Base-by-base conservation (phyloP, 2,888 invertebrate species). In the Napeogenes sylphis region DNA sequence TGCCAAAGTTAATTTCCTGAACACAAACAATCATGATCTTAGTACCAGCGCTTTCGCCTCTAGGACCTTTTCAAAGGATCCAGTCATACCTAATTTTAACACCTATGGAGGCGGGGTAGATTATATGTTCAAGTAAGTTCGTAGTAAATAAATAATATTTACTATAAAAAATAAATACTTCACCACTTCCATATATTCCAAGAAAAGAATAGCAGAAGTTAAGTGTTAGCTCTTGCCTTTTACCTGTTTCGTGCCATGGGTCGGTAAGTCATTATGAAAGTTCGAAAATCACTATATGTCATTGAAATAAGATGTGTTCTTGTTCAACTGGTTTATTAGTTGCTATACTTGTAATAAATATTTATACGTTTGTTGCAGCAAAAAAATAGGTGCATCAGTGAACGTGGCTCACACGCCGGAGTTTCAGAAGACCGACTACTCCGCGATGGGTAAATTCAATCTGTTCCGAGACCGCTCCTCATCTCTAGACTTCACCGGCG, bases 41-140 rank as follows among this genome's bases (percentile, higher is more conserved):
- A 66, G 69, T 21, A 79, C 74, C 4, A 75, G 73, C 56, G 79
- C 79, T 1, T 81, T 80, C 66, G 70, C 68, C 30, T 77, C 78
- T 4, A 75, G 68, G 47, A 78, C 63, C 32, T 71, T 77, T 67
- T 77, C 79, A 0, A 71, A 51, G 21, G 68, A 70, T 60, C 75
- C 72, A 2, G 67, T 58, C n/a, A 60, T 71, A 12, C 76, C 80
- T 2, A 73, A 72, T 64, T 80, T 77, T 64, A 73, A 72, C 58
- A 76, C 77, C 0, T 70, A 74, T 30, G 81, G 81, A 0, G 80
- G 68, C 0, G 72, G 77, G 14, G 38, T 76, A 5, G 76, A 76
- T 58, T 81, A 81, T 56, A 70, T 62, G 53, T 80, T 66, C 69
- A 76, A 75, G 79, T 80, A 68, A 73, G 78, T 73, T 30, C 8